A percentile compares a stretch with the other conserved stretches of the same genome.
phyloP scores from a whole-genome alignment of 2,797 vertebrate species.

The Myotis vivesi region DNA sequence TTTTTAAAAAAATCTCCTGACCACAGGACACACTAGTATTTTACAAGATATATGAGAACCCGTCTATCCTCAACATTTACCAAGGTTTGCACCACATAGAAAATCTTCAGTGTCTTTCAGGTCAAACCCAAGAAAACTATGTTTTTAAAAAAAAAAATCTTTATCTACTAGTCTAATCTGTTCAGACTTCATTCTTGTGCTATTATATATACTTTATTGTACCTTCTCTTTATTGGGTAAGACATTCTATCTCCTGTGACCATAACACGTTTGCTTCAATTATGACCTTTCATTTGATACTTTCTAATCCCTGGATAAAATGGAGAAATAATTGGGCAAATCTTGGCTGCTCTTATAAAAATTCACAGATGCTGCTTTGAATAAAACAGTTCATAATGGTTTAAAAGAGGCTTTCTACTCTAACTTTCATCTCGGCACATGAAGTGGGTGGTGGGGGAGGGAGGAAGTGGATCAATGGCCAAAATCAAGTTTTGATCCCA shows the following conservation, averaged over 20 bases:
- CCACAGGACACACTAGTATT: neutral
- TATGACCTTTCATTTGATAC: slow-evolving; percentile 55
- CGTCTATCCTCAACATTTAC: neutral
- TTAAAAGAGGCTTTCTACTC: slow-evolving; percentile 61
- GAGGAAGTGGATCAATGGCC: slow-evolving; percentile 55
- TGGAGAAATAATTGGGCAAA: slow-evolving; percentile 62
- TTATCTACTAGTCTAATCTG: neutral
- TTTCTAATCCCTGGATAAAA: slow-evolving; percentile 29
- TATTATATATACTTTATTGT: neutral
- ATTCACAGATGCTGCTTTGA: slow-evolving; percentile 71
- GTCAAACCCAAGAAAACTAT: neutral
- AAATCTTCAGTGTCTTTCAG: neutral
- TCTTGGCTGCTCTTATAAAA: slow-evolving; percentile 65
- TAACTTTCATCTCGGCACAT: slow-evolving; percentile 72
- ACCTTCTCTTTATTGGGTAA: neutral
- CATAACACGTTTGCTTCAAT: neutral
- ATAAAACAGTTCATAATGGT: slow-evolving; percentile 57
- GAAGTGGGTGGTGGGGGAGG: slow-evolving; percentile 53
- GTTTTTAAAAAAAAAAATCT: neutral
- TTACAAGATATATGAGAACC: neutral
- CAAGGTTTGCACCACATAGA: neutral
- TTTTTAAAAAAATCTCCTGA: slow-evolving; percentile 34
- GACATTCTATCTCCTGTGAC: neutral
- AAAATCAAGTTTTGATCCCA: slow-evolving; percentile 56
- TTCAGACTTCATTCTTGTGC: neutral